These are phyloP conservation scores for Galbula dea DNA, from an alignment of 2,113 vertebrate genomes.

Conservation along the genomic window DNA sequence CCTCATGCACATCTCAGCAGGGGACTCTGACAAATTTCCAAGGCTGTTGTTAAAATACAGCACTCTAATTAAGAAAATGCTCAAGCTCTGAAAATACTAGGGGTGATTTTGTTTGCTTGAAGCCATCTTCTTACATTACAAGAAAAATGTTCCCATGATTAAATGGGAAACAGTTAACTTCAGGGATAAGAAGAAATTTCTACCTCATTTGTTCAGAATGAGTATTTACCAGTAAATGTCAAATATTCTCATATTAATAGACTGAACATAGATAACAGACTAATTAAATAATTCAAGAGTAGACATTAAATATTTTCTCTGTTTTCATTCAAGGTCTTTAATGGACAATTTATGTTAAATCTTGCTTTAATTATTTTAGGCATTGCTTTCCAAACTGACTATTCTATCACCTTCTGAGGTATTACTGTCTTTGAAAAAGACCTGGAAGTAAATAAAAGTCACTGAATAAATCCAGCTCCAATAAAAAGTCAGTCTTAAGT, in stretches of 20 bases:
- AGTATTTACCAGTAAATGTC: background rate
- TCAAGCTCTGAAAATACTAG: background rate
- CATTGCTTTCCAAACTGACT: background rate
- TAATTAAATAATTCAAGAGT: background rate
- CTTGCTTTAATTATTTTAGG: background rate
- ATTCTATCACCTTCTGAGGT: background rate
- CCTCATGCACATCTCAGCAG: background rate
- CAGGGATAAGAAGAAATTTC: background rate
- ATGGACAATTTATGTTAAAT: background rate
- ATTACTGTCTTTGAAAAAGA: background rate
- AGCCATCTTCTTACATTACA: background rate
- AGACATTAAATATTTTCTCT: background rate
- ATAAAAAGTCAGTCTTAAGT: background rate
- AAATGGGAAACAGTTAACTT: background rate
- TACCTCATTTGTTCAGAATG: background rate
- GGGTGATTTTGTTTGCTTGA: background rate
- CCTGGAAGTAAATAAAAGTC: background rate
- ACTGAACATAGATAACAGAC: background rate
- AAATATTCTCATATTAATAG: background rate
- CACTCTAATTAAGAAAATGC: constrained; percentile 16
- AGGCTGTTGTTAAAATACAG: constrained; percentile 2
- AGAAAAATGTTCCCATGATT: background rate
- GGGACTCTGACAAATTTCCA: background rate
- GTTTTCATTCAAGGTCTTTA: background rate
- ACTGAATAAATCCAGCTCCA: background rate